A percentile compares a stretch with the other conserved stretches of the same genome.
These are phyloP conservation scores for Noctua janthe DNA, from an alignment of 2,888 invertebrate genomes.

Conservation along the genomic window DNA sequence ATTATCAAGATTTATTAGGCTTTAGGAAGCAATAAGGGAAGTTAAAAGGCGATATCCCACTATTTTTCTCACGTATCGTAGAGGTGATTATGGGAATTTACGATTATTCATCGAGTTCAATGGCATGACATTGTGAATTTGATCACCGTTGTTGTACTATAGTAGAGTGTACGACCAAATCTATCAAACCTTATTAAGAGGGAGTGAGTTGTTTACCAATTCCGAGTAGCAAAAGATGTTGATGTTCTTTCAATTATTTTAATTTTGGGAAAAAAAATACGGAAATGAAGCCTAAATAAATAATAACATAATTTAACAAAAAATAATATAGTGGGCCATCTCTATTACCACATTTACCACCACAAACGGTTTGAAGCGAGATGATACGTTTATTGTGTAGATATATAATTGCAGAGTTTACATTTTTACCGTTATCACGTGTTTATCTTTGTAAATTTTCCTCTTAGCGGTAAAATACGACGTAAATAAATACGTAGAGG, in stretches of 20 bases:
- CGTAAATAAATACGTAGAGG: conserved; percentile 43
- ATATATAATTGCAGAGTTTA: conserved; percentile 34
- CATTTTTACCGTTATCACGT: conserved; percentile 51
- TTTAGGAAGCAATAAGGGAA: conserved; percentile 27
- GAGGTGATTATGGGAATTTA: neutral
- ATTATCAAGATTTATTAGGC: conserved; percentile 53
- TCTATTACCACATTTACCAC: conserved; percentile 2
- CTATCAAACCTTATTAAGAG: neutral
- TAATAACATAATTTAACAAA: neutral
- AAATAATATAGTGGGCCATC: neutral
- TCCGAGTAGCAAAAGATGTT: no score
- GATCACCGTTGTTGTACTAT: neutral
- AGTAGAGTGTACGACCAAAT: no score
- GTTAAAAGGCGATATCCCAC: neutral
- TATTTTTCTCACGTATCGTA: conserved; percentile 17
- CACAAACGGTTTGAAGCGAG: neutral
- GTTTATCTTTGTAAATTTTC: conserved; percentile 55
- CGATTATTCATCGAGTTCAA: neutral
- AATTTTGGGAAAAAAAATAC: neutral
- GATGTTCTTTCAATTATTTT: neutral
- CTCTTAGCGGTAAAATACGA: conserved; percentile 57
- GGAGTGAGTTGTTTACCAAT: neutral
- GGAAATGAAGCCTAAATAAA: neutral
- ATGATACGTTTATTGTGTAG: conserved; percentile 10
- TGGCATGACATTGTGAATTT: neutral